Base-by-base conservation (phyloP, 2,113 vertebrate genomes). In the Cyprinodon tularosa region DNA sequence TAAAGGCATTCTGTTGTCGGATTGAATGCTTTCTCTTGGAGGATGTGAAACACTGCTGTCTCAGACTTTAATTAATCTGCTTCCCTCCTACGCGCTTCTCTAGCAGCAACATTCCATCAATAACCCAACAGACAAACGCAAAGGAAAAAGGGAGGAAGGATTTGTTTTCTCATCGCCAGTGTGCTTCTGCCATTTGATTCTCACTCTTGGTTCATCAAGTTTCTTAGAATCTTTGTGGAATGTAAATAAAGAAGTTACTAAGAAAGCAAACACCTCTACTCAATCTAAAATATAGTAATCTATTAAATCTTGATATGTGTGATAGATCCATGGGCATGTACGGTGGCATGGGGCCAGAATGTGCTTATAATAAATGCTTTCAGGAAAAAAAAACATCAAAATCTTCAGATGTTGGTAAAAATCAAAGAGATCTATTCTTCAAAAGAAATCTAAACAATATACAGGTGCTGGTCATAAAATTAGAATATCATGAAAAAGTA, bases 21-120 rank as follows among this genome's bases (percentile, higher is more conserved):
- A 90, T 80, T 79, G 83, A 78, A 91, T 79, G 50, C 39, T 72
- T 60, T 86, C 67, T n/a, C 66, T 86, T 84, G 79, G 64, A 79
- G 63, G 72, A 84, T 22, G 22, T 72, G 73, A 85, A 78, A 81
- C 62, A 12, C 63, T 0, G 44, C 73, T 64, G 70, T 84, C 78
- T 86, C 79, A 68, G 80, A 62, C 48, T 84, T 83, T 90, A 91
- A 93, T 93, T 89, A 90, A 80, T 84, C 73, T 85, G 81, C 84
- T 79, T 78, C 74, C 80, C 77, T 81, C 80, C 77, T 85, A 84
- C 80, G 45, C 62, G n/a, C 61, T 36, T 65, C 65, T 29, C 71
- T 71, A 37, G 42, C 77, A 66, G 73, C 77, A 70, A 63, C 67
- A 71, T 71, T 86, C 78, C 75, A 72, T 86, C 72, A 64, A 64